A percentile compares a stretch with the other conserved stretches of the same genome.
phyloP scores from a whole-genome alignment of 2,888 invertebrate species.

The Conus canariensis region DNA sequence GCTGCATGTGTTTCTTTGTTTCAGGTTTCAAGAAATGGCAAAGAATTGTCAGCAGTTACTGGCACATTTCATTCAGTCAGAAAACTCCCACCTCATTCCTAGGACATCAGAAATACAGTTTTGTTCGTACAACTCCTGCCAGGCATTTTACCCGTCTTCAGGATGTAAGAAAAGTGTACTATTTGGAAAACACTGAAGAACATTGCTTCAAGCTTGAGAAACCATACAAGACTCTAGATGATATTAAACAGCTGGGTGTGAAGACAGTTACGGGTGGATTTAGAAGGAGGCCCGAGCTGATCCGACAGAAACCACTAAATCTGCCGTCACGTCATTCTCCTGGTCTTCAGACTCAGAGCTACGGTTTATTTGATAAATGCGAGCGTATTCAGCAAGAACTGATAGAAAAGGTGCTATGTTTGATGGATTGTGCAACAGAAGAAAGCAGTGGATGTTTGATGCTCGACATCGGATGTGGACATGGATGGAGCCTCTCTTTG shows the following conservation, averaged over 20 bases:
- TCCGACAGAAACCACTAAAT: slow-evolving; percentile 22
- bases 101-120: background rate
- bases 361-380: slow-evolving; percentile 31
- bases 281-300: slow-evolving; percentile 50
- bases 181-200: slow-evolving; percentile 31
- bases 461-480: slow-evolving; percentile 55
- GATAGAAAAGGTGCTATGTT: slow-evolving; percentile 34
- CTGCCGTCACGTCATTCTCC: background rate
- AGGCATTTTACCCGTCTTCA: background rate
- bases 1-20: background rate
- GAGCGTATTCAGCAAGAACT: slow-evolving; percentile 51
- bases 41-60: background rate
- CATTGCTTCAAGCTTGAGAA: slow-evolving; percentile 10
- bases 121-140: background rate
- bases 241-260: slow-evolving; percentile 43
- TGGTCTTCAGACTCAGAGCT: slow-evolving; percentile 10
- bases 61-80: background rate
- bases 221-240: slow-evolving; percentile 32
- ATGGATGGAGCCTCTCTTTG: slow-evolving; percentile 46
- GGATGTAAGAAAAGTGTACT: slow-evolving; percentile 16
- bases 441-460: slow-evolving; percentile 12
- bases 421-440: background rate
- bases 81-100: background rate
- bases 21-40: background rate
- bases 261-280: slow-evolving; percentile 48